These are phyloP conservation scores for Deroplatys truncata DNA, from an alignment of 2,888 invertebrate genomes.

Conservation along the genomic window DNA sequence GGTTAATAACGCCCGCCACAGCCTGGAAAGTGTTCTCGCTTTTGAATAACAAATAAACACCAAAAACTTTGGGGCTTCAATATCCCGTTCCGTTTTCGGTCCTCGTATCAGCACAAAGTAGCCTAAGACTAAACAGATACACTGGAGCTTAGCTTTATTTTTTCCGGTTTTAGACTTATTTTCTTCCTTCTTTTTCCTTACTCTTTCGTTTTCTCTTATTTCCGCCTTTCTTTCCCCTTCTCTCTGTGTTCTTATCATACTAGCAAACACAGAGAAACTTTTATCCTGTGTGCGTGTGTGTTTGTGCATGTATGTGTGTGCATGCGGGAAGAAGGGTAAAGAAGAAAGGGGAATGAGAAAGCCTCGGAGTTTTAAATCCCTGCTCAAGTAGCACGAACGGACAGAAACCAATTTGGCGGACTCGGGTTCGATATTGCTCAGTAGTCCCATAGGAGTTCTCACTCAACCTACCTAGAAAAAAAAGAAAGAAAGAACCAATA, in stretches of 20 bases:
- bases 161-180: not conserved
- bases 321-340: not conserved
- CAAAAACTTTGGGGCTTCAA: not conserved
- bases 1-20: too few species aligned
- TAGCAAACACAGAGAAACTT: not conserved
- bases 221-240: not conserved
- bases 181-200: not conserved
- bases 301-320: not conserved
- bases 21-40: too few species aligned
- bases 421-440: conserved; percentile 27
- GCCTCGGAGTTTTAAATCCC: conserved; percentile 17
- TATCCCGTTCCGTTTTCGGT: not conserved
- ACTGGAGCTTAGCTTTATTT: not conserved
- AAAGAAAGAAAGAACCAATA: not conserved
- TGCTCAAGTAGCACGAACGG: conserved; percentile 10
- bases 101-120: not conserved
- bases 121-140: not conserved
- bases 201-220: not conserved
- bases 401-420: conserved; percentile 29
- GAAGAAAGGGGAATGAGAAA: not conserved
- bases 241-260: not conserved
- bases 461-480: not conserved
- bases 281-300: not conserved
- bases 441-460: conserved; percentile 11
- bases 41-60: too few species aligned